phyloP scores from a whole-genome alignment of 64 coral and sea anemone genomes.

The Porites australiensis region DNA sequence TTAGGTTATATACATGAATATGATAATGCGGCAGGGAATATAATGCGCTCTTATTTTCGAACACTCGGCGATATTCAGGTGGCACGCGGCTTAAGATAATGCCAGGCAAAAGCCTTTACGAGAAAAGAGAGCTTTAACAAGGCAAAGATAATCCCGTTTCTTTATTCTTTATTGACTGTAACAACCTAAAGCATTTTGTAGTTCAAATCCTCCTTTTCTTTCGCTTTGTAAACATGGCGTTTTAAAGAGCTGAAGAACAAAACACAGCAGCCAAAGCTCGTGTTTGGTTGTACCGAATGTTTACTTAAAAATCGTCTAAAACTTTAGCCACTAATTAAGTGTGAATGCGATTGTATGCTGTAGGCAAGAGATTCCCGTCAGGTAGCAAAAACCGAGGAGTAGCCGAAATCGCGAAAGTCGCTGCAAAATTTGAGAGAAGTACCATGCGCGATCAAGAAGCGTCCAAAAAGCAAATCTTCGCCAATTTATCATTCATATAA shows the following conservation, averaged over 20 bases:
- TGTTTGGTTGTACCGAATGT: constrained; percentile 4
- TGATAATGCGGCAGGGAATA: constrained; percentile 37
- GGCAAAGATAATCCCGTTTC: background rate
- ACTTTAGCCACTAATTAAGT: constrained; percentile 52
- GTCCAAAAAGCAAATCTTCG: background rate
- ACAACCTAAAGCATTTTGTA: background rate
- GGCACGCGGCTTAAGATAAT: constrained; percentile 2
- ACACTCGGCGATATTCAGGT: background rate
- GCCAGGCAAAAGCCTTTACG: constrained; percentile 3
- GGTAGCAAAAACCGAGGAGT: background rate
- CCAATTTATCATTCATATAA: constrained; percentile 52
- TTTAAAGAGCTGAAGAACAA: constrained; percentile 3
- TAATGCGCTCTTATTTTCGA: constrained; percentile 32
- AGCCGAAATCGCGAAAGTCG: background rate
- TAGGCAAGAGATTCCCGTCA: background rate
- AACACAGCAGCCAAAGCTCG: background rate
- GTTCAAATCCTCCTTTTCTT: constrained; percentile 13
- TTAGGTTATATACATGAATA: constrained; percentile 11
- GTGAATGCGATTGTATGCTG: background rate
- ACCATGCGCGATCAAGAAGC: too few species aligned
- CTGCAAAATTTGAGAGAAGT: background rate
- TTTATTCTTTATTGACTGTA: background rate
- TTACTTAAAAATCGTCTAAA: constrained; percentile 22
- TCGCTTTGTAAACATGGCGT: constrained; percentile 22
- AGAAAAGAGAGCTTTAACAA: background rate